phyloP scores from a whole-genome alignment of 1,140 invertebrate species.

The Trichonephila clavipes region DNA sequence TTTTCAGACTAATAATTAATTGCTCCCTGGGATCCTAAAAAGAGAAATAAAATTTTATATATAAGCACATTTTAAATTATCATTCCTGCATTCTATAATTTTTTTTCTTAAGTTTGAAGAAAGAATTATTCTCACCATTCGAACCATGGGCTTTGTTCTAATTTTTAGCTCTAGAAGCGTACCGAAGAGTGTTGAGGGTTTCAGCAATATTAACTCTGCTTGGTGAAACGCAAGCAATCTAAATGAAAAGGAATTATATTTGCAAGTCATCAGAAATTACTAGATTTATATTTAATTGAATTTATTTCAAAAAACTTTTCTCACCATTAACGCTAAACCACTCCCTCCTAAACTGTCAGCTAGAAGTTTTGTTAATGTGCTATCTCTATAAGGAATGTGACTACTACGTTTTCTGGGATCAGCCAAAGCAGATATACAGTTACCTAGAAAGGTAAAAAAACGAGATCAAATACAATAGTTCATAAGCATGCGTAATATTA shows the following conservation, averaged over 20 bases:
- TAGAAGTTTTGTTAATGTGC: constrained; percentile 94
- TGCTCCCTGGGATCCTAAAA: constrained; percentile 93
- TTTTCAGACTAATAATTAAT: constrained; percentile 92
- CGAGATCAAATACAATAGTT: neutral
- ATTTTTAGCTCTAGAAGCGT: constrained; percentile 94
- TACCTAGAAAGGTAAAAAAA: constrained; percentile 84
- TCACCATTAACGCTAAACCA: constrained; percentile 95
- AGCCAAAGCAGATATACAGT: constrained; percentile 95
- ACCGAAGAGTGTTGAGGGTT: constrained; percentile 94
- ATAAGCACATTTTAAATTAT: too few species aligned
- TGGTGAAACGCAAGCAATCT: constrained; percentile 96
- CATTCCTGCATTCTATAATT: too few species aligned
- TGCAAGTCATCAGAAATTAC: neutral
- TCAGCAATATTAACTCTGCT: constrained; percentile 92
- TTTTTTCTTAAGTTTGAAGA: neutral
- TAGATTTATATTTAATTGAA: neutral
- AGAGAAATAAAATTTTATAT: constrained; percentile 4
- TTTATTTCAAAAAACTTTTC: constrained; percentile 18
- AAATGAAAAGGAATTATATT: constrained; percentile 74
- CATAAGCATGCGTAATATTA: neutral
- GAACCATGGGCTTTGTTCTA: constrained; percentile 92
- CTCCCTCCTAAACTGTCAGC: constrained; percentile 97
- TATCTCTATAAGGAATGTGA: constrained; percentile 96
- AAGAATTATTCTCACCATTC: constrained; percentile 87
- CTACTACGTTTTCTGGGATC: constrained; percentile 88